A percentile compares a stretch with the other conserved stretches of the same genome.
Conservation (phyloP, 2,888 invertebrate species). For the Aricia artaxerxes region DNA sequence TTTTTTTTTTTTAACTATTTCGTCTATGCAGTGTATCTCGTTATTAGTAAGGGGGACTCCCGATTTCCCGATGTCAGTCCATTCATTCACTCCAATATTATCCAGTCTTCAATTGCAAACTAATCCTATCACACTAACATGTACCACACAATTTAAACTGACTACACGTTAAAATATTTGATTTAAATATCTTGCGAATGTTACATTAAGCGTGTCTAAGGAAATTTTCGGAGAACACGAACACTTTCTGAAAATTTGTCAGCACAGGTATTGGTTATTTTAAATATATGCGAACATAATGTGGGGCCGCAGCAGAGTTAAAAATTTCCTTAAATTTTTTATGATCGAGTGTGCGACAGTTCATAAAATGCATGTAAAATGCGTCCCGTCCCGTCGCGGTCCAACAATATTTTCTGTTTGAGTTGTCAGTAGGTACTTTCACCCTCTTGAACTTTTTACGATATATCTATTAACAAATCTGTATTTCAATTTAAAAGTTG, state of each 20-base stretch:
- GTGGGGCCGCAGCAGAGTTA: too few species aligned
- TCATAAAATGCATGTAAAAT: too few species aligned
- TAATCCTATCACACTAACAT: slow-evolving; percentile 20
- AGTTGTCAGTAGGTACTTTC: too few species aligned
- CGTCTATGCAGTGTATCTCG: not conserved
- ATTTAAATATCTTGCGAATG: slow-evolving; percentile 6
- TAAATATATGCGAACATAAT: too few species aligned
- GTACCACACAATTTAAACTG: slow-evolving; percentile 11
- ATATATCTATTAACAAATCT: not conserved
- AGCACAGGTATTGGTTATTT: not conserved
- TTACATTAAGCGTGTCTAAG: not conserved
- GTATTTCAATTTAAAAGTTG: not conserved
- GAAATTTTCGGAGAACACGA: not conserved
- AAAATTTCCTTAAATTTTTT: too few species aligned
- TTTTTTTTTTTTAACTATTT: not conserved
- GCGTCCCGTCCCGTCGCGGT: too few species aligned
- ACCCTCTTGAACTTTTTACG: too few species aligned
- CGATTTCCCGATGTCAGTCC: slow-evolving; percentile 24
- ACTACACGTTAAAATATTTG: slow-evolving; percentile 11
- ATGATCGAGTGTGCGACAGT: too few species aligned
- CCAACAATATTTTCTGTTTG: too few species aligned
- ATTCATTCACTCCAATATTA: slow-evolving; percentile 18
- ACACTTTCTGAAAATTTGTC: not conserved
- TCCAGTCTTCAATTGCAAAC: slow-evolving; percentile 30
- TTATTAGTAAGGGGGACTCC: not conserved